These are phyloP conservation scores for Chaetodon trifascialis DNA, from an alignment of 2,113 vertebrate species.

Conservation along the genomic window DNA sequence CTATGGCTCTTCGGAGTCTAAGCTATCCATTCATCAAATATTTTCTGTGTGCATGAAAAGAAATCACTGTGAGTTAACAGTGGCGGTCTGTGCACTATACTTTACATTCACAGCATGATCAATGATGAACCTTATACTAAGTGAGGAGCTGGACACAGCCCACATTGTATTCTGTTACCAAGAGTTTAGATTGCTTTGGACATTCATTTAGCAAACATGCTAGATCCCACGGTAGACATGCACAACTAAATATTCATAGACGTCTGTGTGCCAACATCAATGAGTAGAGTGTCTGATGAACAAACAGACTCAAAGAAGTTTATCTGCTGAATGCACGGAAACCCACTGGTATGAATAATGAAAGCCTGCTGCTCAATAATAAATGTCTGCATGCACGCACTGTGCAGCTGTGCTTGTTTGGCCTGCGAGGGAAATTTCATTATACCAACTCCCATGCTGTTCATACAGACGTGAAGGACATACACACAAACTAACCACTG, in stretches of 20 bases:
- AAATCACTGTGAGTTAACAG: constrained; percentile 42
- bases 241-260: constrained; percentile 65
- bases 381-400: constrained; percentile 70
- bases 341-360: constrained; percentile 78
- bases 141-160: constrained; percentile 43
- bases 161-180: constrained; percentile 51
- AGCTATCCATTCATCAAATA: constrained; percentile 23
- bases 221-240: constrained; percentile 44
- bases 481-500: constrained; percentile 30
- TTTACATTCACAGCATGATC: constrained; percentile 39
- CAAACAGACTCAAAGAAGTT: constrained; percentile 74
- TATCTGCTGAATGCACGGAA: constrained; percentile 74
- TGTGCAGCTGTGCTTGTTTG: constrained; percentile 68
- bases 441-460: constrained; percentile 57
- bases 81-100: background rate
- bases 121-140: constrained; percentile 37
- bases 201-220: constrained; percentile 60
- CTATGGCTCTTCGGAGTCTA: background rate
- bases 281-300: constrained; percentile 71
- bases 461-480: constrained; percentile 59
- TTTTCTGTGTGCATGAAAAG: constrained; percentile 26
- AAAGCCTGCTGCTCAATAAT: constrained; percentile 76
- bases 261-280: constrained; percentile 62
- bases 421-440: constrained; percentile 71
- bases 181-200: constrained; percentile 52